Base-by-base conservation (phyloP, 2,888 invertebrate genomes). In the Pegoplata infirma region DNA sequence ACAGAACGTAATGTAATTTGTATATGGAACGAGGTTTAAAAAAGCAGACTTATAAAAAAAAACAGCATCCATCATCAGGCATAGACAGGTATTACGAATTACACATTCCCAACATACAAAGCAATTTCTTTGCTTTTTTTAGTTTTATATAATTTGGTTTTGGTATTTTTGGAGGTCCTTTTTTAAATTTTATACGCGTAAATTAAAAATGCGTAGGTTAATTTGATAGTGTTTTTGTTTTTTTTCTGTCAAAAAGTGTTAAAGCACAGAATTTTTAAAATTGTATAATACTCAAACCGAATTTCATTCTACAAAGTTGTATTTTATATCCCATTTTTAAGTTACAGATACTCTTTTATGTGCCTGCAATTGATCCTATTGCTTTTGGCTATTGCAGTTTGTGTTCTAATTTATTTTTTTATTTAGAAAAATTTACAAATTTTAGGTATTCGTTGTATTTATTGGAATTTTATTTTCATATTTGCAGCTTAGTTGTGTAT, bases 1-100 rank as follows among this genome's bases (percentile, higher is more conserved):
- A 6, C 46, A 17, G 10, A 61, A 63, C 36, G 28, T 5, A 61
- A 28, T 23, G 25, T 21, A n/a, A 10, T 61, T 61, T 47, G 46
- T 25, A 28, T 10, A 10, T 46, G 47, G 32, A 32, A 28, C 2
- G 58, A 40, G 36, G 12, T 4, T 7, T n/a, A 40, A 7, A n/a
- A n/a, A 8, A 58, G 46, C 44, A 53, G 55, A 40, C 58, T 44
- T 12, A 23, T 4, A 55, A 67, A 73, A 74, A 40, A 36, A 36
- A 36, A 85, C 85, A 85, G 84, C 84, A 86, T 85, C 85, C 83
- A 86, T 86, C 86, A 86, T 84, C 84, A 84, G 81, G 82, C 84
- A 85, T 83, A 83, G 85, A 84, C 83, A 84, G 85, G 85, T 86
- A 84, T 81, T 82, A 83, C 47, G 14, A 49, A 6, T 32, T 19